Base-by-base conservation (phyloP, 2,113 vertebrate species). In the Vireo altiloquus region DNA sequence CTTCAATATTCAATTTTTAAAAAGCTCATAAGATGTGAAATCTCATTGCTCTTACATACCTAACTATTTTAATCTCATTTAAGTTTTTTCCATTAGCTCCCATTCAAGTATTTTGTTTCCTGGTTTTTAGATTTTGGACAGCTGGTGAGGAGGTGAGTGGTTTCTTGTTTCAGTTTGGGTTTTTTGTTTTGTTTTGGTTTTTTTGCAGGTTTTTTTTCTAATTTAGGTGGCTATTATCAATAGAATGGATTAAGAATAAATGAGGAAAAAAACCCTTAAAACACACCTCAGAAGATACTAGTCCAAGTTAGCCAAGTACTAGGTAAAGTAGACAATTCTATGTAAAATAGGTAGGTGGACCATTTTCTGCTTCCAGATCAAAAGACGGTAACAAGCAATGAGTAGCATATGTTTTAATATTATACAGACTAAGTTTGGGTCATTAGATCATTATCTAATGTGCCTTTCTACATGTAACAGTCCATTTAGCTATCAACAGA, bases 121-220 rank as follows among this genome's bases (percentile, higher is more conserved):
- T 54, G 11, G 10, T 2, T 30, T 78, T 47, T 28, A 28, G 2
- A 19, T 57, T 88, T 84, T 28, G 20, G 46, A 28, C 21, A 20
- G 0, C 0, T 47, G 18, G 15, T n/a, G n/a, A n/a, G 11, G 9
- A n/a, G 9, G 4, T n/a, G 19, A 72, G 7, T 22, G 9, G 6
- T n/a, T 80, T 64, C 15, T 54, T 75, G 11, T 15, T 72, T 74
- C 46, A 3, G 12, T 46, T 75, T 13, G 15, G 10, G 21, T 24
- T 24, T 42, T 85, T 11, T 1, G 9, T 69, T 68, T 79, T 6
- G 15, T 44, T 89, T 69, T n/a, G 13, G 25, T 84, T 13, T 28
- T 60, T 87, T 46, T 28, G 0, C 2, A 15, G 3, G n/a, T n/a
- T 1, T 82, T 44, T 65, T 65, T 52, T 24, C 39, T 49, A 49